phyloP scores from a whole-genome alignment of 2,797 vertebrate species.

The Pangasius mekongensis region DNA sequence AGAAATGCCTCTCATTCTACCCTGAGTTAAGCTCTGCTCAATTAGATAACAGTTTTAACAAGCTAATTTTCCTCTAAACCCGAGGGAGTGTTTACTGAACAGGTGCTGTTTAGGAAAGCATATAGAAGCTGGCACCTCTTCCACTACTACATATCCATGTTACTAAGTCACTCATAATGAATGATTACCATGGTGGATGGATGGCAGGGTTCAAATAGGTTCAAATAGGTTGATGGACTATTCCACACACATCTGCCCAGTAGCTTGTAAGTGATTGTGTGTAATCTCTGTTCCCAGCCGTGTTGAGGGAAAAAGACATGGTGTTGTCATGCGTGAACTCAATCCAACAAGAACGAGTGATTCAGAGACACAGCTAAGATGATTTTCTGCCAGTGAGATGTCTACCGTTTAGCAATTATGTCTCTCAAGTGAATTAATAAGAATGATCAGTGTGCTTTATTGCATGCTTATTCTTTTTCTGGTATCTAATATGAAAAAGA shows the following conservation, averaged over 20 bases:
- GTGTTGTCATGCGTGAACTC: neutral
- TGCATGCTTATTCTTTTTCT: neutral
- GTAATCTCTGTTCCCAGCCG: slow-evolving; percentile 11
- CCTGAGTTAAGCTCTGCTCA: neutral
- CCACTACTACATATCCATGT: neutral
- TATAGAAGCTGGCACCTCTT: neutral
- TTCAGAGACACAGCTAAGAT: neutral
- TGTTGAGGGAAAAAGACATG: slow-evolving; percentile 4
- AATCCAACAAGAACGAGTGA: neutral
- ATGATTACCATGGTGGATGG: neutral
- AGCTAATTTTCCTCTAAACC: slow-evolving; percentile 26
- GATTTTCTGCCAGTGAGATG: neutral
- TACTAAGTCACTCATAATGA: neutral
- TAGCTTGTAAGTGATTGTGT: slow-evolving; percentile 13
- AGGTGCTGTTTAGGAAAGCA: slow-evolving; percentile 25
- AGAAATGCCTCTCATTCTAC: neutral
- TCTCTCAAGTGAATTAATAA: slow-evolving; percentile 2
- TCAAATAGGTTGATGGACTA: slow-evolving; percentile 17
- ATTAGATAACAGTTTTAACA: slow-evolving; percentile 18
- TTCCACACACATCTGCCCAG: neutral
- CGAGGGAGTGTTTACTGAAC: neutral
- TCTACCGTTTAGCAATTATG: neutral
- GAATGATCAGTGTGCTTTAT: neutral
- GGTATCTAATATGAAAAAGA: neutral
- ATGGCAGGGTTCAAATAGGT: slow-evolving; percentile 20